Evolutionary conservation across 2,113 vertebrate genomes (phyloP).

Genomic region (Notothenia rossii): DNA sequence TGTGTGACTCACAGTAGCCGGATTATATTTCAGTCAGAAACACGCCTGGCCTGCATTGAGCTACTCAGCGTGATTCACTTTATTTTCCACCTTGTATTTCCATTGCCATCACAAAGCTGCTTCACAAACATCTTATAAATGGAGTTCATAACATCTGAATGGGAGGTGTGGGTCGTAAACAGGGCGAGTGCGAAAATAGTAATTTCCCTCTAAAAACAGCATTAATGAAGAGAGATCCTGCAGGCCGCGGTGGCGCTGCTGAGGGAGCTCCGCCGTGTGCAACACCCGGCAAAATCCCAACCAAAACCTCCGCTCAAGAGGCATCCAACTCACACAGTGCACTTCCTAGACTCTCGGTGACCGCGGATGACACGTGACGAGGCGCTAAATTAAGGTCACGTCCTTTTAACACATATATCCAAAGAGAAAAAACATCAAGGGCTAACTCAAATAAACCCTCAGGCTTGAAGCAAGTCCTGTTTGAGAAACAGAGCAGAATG

Average conservation of each 20-base stretch:
- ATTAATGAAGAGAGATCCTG: conserved; percentile 44
- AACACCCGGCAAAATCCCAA: conserved; percentile 42
- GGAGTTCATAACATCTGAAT: conserved; percentile 13
- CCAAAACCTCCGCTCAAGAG: conserved; percentile 16
- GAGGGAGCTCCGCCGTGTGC: background rate
- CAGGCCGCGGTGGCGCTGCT: conserved; percentile 1
- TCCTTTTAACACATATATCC: conserved; percentile 73
- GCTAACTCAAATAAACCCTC: conserved; percentile 73
- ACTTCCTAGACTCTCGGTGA: conserved; percentile 51
- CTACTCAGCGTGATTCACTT: conserved; percentile 1
- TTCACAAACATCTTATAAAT: conserved; percentile 51
- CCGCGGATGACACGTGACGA: conserved; percentile 54
- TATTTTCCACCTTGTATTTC: conserved; percentile 45
- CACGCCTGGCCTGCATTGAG: conserved; percentile 14
- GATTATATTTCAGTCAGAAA: conserved; percentile 62
- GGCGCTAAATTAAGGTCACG: conserved; percentile 76
- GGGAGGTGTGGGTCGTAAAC: conserved; percentile 35
- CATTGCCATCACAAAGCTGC: conserved; percentile 38
- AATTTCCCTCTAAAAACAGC: conserved; percentile 73
- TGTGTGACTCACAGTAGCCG: conserved; percentile 60
- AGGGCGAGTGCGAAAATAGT: conserved; percentile 50
- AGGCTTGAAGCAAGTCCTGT: conserved; percentile 72
- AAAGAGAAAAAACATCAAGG: conserved; percentile 67
- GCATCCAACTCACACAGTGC: conserved; percentile 25
- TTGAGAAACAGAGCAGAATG: conserved; percentile 59